These are phyloP conservation scores for Beris chalybata DNA, from an alignment of 2,888 invertebrate genomes.

Conservation along the genomic window DNA sequence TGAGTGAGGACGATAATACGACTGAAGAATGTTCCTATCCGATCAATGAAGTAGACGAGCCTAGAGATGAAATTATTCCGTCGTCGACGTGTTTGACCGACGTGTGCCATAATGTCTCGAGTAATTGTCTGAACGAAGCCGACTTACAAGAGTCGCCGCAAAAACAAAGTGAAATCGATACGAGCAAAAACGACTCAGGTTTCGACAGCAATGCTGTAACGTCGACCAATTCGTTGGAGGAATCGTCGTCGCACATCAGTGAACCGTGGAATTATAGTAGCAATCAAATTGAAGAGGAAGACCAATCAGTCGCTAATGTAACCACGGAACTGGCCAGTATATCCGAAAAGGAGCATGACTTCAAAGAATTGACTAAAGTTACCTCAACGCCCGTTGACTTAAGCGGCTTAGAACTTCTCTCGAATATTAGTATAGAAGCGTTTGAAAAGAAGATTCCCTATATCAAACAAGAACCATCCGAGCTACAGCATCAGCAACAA, in stretches of 20 bases:
- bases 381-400: constrained; percentile 63
- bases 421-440: constrained; percentile 81
- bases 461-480: constrained; percentile 51
- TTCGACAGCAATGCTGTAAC: constrained; percentile 40
- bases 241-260: constrained; percentile 16
- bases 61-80: constrained; percentile 27
- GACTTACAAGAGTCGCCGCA: constrained; percentile 20
- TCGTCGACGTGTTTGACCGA: constrained; percentile 32
- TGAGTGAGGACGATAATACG: constrained; percentile 67
- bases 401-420: constrained; percentile 78
- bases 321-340: constrained; percentile 30
- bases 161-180: constrained; percentile 7
- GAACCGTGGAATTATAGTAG: constrained; percentile 17
- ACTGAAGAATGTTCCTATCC: constrained; percentile 39
- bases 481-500: neutral
- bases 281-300: constrained; percentile 18
- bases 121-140: constrained; percentile 21
- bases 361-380: constrained; percentile 43
- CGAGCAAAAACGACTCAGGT: constrained; percentile 36
- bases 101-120: constrained; percentile 39
- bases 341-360: constrained; percentile 39
- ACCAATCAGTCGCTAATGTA: constrained; percentile 6
- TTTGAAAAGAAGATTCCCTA: constrained; percentile 54
- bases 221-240: constrained; percentile 40
- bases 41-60: constrained; percentile 4